Percentiles rank a stretch among this genome's conserved stretches.
Evolutionary conservation across 2,797 vertebrate genomes (phyloP).

Genomic region (Petrocephalus sullivani): DNA sequence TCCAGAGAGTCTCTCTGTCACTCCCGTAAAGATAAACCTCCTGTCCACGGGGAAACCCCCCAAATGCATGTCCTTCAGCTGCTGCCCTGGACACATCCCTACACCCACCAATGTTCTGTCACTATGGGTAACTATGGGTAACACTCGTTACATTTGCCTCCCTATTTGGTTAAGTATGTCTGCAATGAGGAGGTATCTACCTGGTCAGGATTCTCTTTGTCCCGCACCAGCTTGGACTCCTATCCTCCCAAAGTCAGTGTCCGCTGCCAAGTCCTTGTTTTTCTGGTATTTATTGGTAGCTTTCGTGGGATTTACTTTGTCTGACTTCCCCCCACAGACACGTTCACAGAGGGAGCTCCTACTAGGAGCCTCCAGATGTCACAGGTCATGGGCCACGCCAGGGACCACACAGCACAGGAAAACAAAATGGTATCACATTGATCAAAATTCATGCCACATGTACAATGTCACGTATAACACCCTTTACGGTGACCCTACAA

Average conservation of each 20-base stretch:
- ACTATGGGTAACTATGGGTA: not conserved
- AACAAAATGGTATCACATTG: not conserved
- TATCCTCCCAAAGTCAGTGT: not conserved
- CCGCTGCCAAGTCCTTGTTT: not conserved
- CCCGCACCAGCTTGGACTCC: not conserved
- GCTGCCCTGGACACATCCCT: not conserved
- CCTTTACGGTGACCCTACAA: not conserved
- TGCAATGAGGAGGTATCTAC: not conserved
- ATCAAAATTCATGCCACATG: not conserved
- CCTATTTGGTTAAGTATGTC: not conserved
- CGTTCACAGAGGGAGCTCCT: not conserved
- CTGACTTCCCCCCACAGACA: not conserved
- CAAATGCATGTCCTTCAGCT: not conserved
- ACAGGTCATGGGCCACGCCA: not conserved
- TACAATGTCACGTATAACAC: not conserved
- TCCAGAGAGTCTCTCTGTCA: not conserved
- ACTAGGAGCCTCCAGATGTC: not conserved
- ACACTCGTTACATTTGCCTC: not conserved
- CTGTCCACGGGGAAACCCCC: not conserved
- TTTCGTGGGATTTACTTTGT: not conserved
- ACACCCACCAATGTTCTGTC: not conserved
- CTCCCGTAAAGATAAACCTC: not conserved
- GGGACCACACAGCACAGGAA: not conserved
- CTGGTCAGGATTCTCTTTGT: not conserved
- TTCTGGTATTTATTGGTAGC: not conserved